phyloP scores from a whole-genome alignment of 1,140 invertebrate species.

The Bombus waltoni region DNA sequence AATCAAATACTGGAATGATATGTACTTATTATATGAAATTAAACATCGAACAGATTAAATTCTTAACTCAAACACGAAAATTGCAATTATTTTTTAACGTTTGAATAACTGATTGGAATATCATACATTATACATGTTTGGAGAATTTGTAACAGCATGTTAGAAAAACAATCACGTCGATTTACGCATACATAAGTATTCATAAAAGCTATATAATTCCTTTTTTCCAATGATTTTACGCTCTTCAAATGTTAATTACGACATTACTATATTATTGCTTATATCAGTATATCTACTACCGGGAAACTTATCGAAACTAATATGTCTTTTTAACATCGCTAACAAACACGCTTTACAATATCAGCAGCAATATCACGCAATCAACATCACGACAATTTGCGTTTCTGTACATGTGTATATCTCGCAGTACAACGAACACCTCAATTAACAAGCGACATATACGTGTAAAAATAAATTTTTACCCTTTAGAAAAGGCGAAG shows the following conservation, averaged over 20 bases:
- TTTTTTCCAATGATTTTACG: background rate
- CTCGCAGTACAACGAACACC: background rate
- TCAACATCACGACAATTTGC: background rate
- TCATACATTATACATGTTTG: background rate
- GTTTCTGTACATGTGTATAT: slow-evolving; percentile 23
- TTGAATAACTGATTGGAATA: background rate
- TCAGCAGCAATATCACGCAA: slow-evolving; percentile 4
- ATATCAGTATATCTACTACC: background rate
- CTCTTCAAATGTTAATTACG: background rate
- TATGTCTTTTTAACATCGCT: background rate
- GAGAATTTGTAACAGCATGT: slow-evolving; percentile 13
- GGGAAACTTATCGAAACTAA: background rate
- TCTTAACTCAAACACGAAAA: background rate
- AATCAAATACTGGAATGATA: background rate
- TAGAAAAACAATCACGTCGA: slow-evolving; percentile 18
- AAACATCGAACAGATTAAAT: background rate
- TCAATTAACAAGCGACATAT: background rate
- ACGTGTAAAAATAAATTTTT: background rate
- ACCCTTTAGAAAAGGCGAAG: background rate
- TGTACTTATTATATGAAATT: background rate
- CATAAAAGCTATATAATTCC: background rate
- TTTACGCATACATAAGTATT: background rate
- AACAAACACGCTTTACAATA: slow-evolving; percentile 6
- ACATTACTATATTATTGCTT: background rate
- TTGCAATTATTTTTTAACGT: background rate